phyloP scores from a whole-genome alignment of 2,113 vertebrate genomes.

The Mirza zaza region DNA sequence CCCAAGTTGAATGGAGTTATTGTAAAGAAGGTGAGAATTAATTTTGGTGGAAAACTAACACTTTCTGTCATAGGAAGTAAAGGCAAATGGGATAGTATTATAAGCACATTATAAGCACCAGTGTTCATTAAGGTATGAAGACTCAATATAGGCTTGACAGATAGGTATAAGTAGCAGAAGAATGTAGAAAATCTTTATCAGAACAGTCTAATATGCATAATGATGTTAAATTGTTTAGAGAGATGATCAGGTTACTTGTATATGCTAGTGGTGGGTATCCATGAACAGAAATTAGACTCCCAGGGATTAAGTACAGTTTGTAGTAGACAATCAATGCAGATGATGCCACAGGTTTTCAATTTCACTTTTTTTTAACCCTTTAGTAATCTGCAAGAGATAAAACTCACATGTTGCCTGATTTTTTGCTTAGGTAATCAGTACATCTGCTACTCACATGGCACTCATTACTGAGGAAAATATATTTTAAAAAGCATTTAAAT shows the following conservation, averaged over 20 bases:
- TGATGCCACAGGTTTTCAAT: not conserved
- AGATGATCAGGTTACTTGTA: constrained; percentile 5
- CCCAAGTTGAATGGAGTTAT: not conserved
- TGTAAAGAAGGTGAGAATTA: not conserved
- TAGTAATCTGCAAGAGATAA: not conserved
- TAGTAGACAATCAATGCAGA: not conserved
- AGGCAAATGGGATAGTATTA: not conserved
- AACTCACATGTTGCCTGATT: not conserved
- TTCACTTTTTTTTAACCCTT: not conserved
- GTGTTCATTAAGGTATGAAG: not conserved
- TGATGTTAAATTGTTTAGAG: not conserved
- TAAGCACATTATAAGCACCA: not conserved
- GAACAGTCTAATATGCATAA: not conserved
- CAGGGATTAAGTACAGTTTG: not conserved
- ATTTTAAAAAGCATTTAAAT: not conserved
- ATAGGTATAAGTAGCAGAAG: not conserved
- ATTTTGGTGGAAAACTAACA: not conserved
- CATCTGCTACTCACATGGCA: not conserved
- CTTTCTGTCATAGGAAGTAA: not conserved
- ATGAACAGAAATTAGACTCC: not conserved
- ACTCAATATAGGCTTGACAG: not conserved
- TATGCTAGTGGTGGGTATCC: not conserved
- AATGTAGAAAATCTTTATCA: not conserved
- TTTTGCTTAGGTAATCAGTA: not conserved
- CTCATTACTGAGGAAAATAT: not conserved